phyloP scores from a whole-genome alignment of 2,888 invertebrate genomes.

The Agrenia bidenticulata region DNA sequence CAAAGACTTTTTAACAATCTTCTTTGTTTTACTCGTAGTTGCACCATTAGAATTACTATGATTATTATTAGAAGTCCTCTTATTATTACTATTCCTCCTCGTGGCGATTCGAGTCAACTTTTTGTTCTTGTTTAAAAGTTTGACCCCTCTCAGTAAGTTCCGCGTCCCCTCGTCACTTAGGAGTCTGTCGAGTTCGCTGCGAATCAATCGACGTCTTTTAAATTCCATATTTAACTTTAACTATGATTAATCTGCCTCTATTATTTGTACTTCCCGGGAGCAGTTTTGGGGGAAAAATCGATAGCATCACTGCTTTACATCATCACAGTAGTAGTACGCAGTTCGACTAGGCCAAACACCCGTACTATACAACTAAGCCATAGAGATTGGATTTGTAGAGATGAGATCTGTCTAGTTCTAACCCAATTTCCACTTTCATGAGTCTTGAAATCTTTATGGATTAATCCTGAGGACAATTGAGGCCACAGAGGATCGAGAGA shows the following conservation, averaged over 20 bases:
- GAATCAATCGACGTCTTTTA: slow-evolving; percentile 16
- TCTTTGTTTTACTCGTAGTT: slow-evolving; percentile 11
- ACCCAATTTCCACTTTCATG: too few relatives aligned
- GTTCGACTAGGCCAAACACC: too few relatives aligned
- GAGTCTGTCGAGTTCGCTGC: slow-evolving; percentile 71
- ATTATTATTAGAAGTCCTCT: not conserved
- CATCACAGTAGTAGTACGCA: too few relatives aligned
- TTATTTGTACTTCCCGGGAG: slow-evolving; percentile 16
- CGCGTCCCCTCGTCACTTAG: slow-evolving; percentile 84
- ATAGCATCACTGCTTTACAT: too few relatives aligned
- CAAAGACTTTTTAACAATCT: slow-evolving; percentile 12
- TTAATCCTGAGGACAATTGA: too few relatives aligned
- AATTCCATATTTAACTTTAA: slow-evolving; percentile 12
- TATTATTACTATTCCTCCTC: not conserved
- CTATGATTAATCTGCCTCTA: slow-evolving; percentile 14
- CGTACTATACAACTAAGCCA: too few relatives aligned
- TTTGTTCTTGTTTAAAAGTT: slow-evolving; percentile 58
- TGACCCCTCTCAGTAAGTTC: slow-evolving; percentile 79
- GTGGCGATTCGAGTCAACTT: slow-evolving; percentile 30
- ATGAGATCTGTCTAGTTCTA: too few relatives aligned
- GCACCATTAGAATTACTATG: too few relatives aligned
- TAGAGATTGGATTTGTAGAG: too few relatives aligned
- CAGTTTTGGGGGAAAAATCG: slow-evolving; percentile 1
- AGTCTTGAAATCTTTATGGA: too few relatives aligned
- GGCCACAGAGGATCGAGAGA: too few relatives aligned